Conservation (phyloP, 2,797 vertebrate genomes). For the Myotis planiceps region DNA sequence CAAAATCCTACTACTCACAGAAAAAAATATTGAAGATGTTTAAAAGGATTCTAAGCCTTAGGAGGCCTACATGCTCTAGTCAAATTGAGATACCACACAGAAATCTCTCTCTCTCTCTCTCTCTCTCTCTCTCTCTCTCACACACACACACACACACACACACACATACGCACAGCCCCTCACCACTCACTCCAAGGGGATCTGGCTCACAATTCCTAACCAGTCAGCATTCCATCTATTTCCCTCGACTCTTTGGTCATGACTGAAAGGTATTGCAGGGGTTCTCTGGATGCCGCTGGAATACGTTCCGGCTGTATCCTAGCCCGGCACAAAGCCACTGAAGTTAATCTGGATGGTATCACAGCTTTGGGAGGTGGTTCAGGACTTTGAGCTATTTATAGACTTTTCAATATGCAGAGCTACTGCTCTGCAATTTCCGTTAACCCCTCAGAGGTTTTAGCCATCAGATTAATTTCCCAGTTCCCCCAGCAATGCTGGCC, state of each 20-base stretch:
- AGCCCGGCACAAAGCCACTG: neutral
- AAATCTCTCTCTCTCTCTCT: neutral
- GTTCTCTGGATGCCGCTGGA: neutral
- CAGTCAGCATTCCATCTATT: neutral
- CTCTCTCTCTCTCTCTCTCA: neutral
- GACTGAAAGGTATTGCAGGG: neutral
- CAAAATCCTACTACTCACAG: neutral
- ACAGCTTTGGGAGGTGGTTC: neutral
- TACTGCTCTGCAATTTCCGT: conserved; percentile 46
- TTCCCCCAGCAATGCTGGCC: conserved; percentile 57
- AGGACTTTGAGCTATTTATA: conserved; percentile 67
- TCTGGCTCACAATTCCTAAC: neutral
- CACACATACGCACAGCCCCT: neutral
- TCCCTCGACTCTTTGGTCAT: neutral
- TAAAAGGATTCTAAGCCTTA: neutral
- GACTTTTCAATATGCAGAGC: conserved; percentile 63
- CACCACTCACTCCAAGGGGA: neutral
- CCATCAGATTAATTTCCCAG: conserved; percentile 68
- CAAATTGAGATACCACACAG: neutral
- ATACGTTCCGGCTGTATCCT: neutral
- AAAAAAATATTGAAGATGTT: neutral
- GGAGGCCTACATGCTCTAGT: neutral
- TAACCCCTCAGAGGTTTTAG: conserved; percentile 66
- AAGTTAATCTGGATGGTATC: neutral
- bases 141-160: neutral